phyloP scores from a whole-genome alignment of 2,113 vertebrate species.

The Sander lucioperca region DNA sequence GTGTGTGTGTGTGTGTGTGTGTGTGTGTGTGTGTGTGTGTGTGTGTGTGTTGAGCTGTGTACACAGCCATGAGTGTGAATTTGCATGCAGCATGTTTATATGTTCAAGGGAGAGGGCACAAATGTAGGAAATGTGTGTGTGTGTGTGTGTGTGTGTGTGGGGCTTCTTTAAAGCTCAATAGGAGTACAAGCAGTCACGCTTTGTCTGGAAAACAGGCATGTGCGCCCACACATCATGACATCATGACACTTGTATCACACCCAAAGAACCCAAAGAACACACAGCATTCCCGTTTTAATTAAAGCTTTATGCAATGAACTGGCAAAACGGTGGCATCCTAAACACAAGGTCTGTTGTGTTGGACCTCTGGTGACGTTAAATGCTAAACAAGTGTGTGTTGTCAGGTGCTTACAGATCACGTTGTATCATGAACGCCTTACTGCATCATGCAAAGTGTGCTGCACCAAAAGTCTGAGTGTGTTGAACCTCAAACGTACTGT shows the following conservation, averaged over 20 bases:
- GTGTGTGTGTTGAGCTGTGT: background rate
- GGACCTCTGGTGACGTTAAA: background rate
- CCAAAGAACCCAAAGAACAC: background rate
- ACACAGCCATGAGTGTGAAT: background rate
- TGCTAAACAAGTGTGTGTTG: background rate
- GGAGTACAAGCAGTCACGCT: conserved; percentile 19
- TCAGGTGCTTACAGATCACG: background rate
- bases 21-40: background rate
- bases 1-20: background rate
- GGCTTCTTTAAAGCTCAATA: conserved; percentile 8
- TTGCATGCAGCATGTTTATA: background rate
- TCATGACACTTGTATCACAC: background rate
- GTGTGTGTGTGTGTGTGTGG: background rate
- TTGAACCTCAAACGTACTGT: background rate
- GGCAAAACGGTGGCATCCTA: background rate
- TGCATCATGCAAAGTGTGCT: background rate
- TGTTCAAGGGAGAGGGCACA: background rate
- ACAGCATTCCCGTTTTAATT: background rate
- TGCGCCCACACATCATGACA: conserved; percentile 5
- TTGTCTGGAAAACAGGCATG: conserved; percentile 32
- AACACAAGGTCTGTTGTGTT: background rate
- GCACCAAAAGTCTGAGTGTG: background rate
- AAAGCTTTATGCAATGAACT: background rate
- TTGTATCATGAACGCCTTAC: background rate
- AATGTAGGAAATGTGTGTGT: background rate